phyloP scores from a whole-genome alignment of 2,888 invertebrate species.

The Pherbina coryleti region DNA sequence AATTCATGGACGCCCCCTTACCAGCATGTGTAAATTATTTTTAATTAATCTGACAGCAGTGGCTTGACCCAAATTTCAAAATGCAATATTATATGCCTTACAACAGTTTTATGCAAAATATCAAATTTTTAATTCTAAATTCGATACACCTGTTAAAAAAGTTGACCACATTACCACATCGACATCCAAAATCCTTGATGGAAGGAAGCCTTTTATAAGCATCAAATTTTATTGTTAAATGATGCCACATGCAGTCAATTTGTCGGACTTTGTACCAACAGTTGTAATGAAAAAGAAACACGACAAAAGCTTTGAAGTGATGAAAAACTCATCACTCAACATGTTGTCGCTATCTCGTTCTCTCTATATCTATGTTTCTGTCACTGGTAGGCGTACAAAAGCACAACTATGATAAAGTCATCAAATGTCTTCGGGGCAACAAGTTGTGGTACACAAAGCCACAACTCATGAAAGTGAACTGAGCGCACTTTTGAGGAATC shows the following conservation, averaged over 20 bases:
- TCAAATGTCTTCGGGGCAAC: conserved; percentile 1
- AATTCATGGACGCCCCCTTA: too few species aligned
- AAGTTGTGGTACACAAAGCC: background rate
- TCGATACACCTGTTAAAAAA: too few species aligned
- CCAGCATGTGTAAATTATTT: too few species aligned
- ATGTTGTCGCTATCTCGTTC: conserved; percentile 63
- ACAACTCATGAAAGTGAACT: background rate
- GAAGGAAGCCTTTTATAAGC: too few species aligned
- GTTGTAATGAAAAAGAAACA: background rate
- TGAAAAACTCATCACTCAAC: conserved; percentile 62
- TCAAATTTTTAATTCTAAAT: too few species aligned
- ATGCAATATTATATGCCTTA: too few species aligned
- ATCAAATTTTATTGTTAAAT: conserved; percentile 17
- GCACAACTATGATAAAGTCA: background rate
- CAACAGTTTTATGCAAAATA: too few species aligned
- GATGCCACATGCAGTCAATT: conserved; percentile 38
- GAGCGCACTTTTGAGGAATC: background rate
- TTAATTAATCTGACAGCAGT: too few species aligned
- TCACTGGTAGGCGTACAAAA: conserved; percentile 3
- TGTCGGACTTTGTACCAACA: background rate
- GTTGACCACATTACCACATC: too few species aligned
- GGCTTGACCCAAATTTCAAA: too few species aligned
- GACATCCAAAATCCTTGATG: too few species aligned
- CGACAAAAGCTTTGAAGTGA: conserved; percentile 26
- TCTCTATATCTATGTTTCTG: background rate